These are phyloP conservation scores for Brachionus angularis DNA, from an alignment of 1,140 invertebrate species.

Conservation along the genomic window DNA sequence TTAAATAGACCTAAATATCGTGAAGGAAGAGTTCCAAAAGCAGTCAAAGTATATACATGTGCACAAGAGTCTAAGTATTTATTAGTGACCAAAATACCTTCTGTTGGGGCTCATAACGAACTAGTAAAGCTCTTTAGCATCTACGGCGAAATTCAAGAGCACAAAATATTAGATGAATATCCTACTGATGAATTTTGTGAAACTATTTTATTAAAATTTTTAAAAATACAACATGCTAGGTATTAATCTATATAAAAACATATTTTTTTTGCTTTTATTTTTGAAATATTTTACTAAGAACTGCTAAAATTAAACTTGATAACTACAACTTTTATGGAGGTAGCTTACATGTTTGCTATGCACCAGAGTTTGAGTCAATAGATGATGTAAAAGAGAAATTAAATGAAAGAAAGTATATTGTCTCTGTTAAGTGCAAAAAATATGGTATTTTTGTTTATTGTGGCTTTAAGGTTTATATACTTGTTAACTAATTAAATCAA, in stretches of 20 bases:
- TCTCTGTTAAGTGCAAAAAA: constrained; percentile 18
- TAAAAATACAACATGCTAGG: constrained; percentile 65
- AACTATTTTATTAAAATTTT: constrained; percentile 70
- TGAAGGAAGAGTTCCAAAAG: constrained; percentile 25
- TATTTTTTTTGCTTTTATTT: not conserved
- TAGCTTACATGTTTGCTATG: constrained; percentile 74
- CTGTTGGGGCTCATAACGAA: constrained; percentile 67
- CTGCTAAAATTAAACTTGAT: constrained; percentile 73
- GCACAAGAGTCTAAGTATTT: constrained; percentile 74
- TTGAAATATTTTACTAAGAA: constrained; percentile 54
- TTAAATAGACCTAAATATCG: constrained; percentile 28
- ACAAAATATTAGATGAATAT: constrained; percentile 60
- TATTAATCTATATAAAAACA: constrained; percentile 47
- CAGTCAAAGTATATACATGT: constrained; percentile 68
- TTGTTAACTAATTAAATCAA: too few species aligned
- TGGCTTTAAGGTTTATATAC: too few species aligned
- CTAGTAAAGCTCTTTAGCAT: constrained; percentile 64
- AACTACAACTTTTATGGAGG: constrained; percentile 75
- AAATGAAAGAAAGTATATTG: constrained; percentile 59
- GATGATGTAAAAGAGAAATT: constrained; percentile 70
- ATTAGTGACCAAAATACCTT: constrained; percentile 71
- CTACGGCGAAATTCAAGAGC: constrained; percentile 65
- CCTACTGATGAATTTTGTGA: constrained; percentile 66
- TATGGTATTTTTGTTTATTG: constrained; percentile 15
- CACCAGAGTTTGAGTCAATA: constrained; percentile 72